These are phyloP conservation scores for Brenthis ino DNA, from an alignment of 2,888 invertebrate genomes.

Conservation along the genomic window DNA sequence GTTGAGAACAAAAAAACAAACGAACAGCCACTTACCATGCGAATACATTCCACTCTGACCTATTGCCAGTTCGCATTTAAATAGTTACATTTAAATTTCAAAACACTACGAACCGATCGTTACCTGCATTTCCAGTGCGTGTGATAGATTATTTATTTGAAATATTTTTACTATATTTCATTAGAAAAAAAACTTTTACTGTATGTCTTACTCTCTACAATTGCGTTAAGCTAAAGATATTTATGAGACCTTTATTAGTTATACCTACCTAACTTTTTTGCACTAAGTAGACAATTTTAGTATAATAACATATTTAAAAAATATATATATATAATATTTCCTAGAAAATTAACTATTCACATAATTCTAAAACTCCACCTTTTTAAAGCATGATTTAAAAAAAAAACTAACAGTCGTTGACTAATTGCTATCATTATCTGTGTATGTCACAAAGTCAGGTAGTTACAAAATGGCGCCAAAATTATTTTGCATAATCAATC, in stretches of 20 bases:
- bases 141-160: conserved; percentile 14
- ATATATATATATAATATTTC: neutral
- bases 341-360: neutral
- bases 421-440: conserved; percentile 28
- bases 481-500: conserved; percentile 32
- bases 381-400: neutral
- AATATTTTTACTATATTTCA: neutral
- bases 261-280: too few species aligned
- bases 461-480: conserved; percentile 32
- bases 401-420: conserved; percentile 21
- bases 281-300: too few species aligned
- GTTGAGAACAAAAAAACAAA: conserved; percentile 33
- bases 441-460: conserved; percentile 28
- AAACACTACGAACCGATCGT: conserved; percentile 44
- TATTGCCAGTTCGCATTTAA: conserved; percentile 73
- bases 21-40: conserved; percentile 55
- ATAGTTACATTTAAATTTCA: conserved; percentile 70
- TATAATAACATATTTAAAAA: too few species aligned
- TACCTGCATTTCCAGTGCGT: conserved; percentile 8
- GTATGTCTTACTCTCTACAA: too few species aligned
- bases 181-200: neutral
- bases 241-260: too few species aligned
- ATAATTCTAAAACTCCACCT: neutral
- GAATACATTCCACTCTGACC: conserved; percentile 74
- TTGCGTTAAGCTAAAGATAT: too few species aligned